Evolutionary conservation across 2,113 vertebrate genomes (phyloP), one percentile per base, ranked within the genome.

Genomic region (Corythaeola cristata): DNA sequence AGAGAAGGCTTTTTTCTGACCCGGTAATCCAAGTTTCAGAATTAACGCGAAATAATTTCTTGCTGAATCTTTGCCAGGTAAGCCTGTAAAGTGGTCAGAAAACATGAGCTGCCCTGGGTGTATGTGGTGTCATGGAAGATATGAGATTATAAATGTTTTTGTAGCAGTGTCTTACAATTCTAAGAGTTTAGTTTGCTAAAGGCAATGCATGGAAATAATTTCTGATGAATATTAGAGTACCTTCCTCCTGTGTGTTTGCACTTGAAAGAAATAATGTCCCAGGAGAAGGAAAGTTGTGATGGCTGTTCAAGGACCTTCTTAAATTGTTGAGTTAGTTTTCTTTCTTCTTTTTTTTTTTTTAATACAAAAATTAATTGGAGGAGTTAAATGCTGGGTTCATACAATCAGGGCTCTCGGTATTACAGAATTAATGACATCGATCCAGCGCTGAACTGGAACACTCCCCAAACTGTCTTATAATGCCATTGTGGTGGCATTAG

Each of bases 311-410:
- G 97, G 97, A 97, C 97, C 96, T 97, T 96, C 82, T 94, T 73
- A 91, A 98, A 97, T 96, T 17, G 69, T 97, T 81, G 95, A 85
- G 94, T 88, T 94, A 53, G 68, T 95, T 97, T 96, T 88, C 76
- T 80, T 37, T 52, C 35, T 35, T 37, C 44, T 52, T 24, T 23
- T 21, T 12, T 64, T 88, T 93, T 88, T 72, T 75, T 44, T 15
- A 69, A 92, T 73, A 96, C 63, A 95, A 93, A 97, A 98, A 98
- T 97, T 98, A 98, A 98, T 98, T 97, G 97, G 91, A 91, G 94
- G 92, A 66, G 94, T 97, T 97, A 97, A 97, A 96, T 96, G 96
- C 98, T 97, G 98, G 97, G 96, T 93, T 97, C 87, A 62, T 94
- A 62, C 96, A 97, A 91, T 97, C 90, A 52, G 92, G 89, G 94